Conservation (phyloP, 2,888 invertebrate genomes). For the Spisula solida region DNA sequence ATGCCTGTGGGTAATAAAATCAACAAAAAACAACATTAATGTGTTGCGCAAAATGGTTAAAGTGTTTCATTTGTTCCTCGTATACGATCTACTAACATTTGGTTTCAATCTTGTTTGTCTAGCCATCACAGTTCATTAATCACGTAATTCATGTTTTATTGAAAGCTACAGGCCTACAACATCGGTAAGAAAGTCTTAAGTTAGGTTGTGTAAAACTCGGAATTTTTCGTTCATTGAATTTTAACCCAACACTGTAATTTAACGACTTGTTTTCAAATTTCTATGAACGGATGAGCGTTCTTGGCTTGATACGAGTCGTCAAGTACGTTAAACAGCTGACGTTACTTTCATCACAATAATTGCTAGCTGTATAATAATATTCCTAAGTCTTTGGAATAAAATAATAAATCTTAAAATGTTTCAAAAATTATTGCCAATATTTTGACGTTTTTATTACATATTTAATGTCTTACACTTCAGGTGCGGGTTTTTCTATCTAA, state of each 20-base stretch:
- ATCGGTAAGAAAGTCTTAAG: background rate
- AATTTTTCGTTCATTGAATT: too few species aligned
- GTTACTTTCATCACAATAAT: background rate
- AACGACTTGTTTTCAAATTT: too few species aligned
- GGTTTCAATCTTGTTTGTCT: conserved; percentile 32
- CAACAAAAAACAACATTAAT: conserved; percentile 17
- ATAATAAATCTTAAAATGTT: conserved; percentile 11
- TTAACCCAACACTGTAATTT: too few species aligned
- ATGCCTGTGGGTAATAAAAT: conserved; percentile 29
- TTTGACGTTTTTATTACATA: conserved; percentile 39
- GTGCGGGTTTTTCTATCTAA: conserved; percentile 8
- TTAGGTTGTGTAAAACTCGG: background rate
- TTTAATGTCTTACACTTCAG: conserved; percentile 22
- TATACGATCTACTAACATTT: conserved; percentile 28
- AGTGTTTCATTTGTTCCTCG: background rate
- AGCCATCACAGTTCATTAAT: background rate
- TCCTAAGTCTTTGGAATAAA: background rate
- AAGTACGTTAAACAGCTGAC: background rate
- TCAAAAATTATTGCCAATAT: conserved; percentile 20
- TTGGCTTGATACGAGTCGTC: background rate
- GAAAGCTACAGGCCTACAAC: background rate
- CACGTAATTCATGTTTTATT: conserved; percentile 9
- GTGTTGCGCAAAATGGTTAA: conserved; percentile 5
- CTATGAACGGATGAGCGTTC: background rate
- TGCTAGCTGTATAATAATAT: background rate